phyloP scores from a whole-genome alignment of 2,113 vertebrate species.

The Dromas ardeola region DNA sequence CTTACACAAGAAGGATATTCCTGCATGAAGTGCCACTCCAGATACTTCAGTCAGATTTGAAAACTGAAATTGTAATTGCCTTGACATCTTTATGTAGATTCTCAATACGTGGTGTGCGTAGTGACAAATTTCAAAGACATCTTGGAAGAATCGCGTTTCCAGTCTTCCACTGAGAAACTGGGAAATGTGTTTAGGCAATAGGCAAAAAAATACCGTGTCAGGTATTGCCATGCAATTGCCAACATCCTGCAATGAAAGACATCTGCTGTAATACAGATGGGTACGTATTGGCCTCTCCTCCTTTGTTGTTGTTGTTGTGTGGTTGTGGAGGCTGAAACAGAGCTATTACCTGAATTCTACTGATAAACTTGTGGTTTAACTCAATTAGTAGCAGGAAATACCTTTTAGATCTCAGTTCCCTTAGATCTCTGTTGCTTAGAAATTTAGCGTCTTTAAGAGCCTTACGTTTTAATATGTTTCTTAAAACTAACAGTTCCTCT shows the following conservation, averaged over 20 bases:
- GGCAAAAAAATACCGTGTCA: neutral
- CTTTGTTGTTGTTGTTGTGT: neutral
- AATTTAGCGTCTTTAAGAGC: neutral
- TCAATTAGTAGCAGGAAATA: neutral
- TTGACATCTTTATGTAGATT: neutral
- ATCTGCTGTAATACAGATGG: neutral
- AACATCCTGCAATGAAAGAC: neutral
- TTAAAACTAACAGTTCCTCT: neutral
- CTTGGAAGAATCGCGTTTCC: neutral
- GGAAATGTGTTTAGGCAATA: neutral
- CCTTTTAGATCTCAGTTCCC: neutral
- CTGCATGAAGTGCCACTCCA: neutral
- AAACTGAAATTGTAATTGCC: neutral
- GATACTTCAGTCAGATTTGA: neutral
- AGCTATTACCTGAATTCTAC: neutral
- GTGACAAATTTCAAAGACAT: neutral
- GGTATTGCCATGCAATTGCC: neutral
- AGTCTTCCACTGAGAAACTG: neutral
- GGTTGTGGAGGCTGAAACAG: neutral
- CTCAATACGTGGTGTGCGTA: rapidly evolving
- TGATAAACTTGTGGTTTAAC: neutral
- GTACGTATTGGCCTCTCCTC: neutral
- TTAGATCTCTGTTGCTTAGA: neutral
- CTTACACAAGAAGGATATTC: neutral
- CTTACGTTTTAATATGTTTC: neutral